A percentile compares a stretch with the other conserved stretches of the same genome.
phyloP scores from a whole-genome alignment of 1,140 invertebrate species.

The Mamestra configurata region DNA sequence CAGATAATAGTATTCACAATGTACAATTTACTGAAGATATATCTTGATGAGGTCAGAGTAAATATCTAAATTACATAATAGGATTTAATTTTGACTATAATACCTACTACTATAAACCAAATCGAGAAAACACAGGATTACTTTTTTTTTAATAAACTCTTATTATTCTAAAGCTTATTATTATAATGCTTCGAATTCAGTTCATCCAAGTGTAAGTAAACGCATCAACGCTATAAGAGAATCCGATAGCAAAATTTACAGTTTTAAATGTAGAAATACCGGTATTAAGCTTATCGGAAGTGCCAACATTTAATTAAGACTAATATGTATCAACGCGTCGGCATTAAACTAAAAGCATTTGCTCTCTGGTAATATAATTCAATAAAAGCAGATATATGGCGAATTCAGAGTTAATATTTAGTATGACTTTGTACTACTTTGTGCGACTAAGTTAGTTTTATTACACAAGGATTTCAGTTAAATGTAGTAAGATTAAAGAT shows the following conservation, averaged over 20 bases:
- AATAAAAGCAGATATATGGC: background rate
- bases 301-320: background rate
- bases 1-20: constrained; percentile 15
- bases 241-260: no score
- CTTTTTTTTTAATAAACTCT: no score
- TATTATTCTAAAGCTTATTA: no score
- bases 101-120: background rate
- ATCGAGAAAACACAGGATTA: no score
- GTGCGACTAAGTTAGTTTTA: background rate
- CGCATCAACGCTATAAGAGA: no score
- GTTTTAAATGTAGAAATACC: no score
- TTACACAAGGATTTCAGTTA: background rate
- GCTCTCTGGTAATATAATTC: background rate
- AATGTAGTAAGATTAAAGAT: background rate
- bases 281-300: background rate
- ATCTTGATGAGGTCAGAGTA: constrained; percentile 23
- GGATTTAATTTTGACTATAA: background rate
- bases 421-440: background rate
- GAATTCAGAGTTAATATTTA: no score
- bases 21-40: constrained; percentile 25
- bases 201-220: no score
- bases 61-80: constrained; percentile 17
- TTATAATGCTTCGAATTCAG: no score
- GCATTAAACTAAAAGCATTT: background rate
- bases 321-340: background rate